Evolutionary conservation across 2,797 vertebrate genomes (phyloP), one percentile per base, ranked within the genome.

Genomic region (Sebastiscus albofasciatus): DNA sequence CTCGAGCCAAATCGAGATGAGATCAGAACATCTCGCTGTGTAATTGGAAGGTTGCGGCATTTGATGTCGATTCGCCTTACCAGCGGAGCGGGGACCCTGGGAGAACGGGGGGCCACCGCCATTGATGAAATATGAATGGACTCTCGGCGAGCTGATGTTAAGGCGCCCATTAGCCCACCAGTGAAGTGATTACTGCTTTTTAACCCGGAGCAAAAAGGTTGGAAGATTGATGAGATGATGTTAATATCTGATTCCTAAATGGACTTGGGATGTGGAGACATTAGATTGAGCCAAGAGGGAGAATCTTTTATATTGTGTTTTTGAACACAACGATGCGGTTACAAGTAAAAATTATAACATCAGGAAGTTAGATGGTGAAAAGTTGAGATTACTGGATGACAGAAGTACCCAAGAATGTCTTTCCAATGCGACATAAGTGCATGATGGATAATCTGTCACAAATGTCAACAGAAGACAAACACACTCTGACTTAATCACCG

Each of bases 71-170:
- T 92, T 87, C 18, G 72, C 86, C 86, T 84, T 81, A 67, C 64
- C 13, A 54, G 71, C 5, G 22, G 66, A 79, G 64, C 2, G 3
- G 52, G 52, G 66, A 60, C 61, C 55, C 39, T 6, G 33, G 58
- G 55, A 83, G 69, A 69, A 78, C 16, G 26, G 77, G 61, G 34
- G 78, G 76, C 56, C 77, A 49, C 85, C 61, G 83, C 83, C 46
- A 72, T 85, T 92, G 82, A 95, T 95, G 79, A 95, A 96, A 95
- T 94, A 94, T 94, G 92, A 91, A 95, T 94, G 86, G 80, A 77
- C 76, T 91, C 88, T 79, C 4, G 16, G 67, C 24, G 80, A 80
- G 81, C 39, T 82, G 75, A 84, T 83, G 79, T 83, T 79, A 79
- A 74, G 78, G 79, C 20, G 22, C 71, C 87, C 80, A 89, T 94